Percentiles rank a stretch among this genome's conserved stretches.
phyloP scores from a whole-genome alignment of 2,797 vertebrate genomes.

The Triplophysa bombifrons region DNA sequence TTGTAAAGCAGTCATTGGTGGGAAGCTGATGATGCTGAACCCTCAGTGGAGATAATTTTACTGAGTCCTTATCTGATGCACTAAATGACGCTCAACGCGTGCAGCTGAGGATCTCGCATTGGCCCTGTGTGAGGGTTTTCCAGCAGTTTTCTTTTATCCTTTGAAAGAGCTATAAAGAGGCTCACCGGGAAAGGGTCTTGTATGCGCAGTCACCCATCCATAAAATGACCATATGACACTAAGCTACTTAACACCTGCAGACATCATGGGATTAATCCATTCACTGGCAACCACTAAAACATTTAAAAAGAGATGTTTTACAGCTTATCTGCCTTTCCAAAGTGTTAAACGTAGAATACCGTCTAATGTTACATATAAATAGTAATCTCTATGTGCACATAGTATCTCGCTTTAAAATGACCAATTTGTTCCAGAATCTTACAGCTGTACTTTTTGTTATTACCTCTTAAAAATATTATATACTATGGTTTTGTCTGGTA shows the following conservation, averaged over 20 bases:
- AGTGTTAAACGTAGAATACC: not conserved
- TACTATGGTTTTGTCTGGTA: too few species aligned
- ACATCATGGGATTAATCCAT: slow-evolving; percentile 7
- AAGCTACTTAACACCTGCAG: slow-evolving; percentile 61
- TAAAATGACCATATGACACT: slow-evolving; percentile 70
- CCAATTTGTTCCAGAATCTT: too few species aligned
- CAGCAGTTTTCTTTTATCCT: slow-evolving; percentile 45
- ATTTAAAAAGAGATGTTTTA: slow-evolving; percentile 13
- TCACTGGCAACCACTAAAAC: not conserved
- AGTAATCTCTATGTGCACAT: too few species aligned
- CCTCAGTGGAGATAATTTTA: slow-evolving; percentile 7
- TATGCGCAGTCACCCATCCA: slow-evolving; percentile 66
- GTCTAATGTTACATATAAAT: too few species aligned
- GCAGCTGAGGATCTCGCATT: not conserved
- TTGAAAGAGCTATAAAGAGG: slow-evolving; percentile 55
- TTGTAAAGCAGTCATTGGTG: slow-evolving; percentile 66
- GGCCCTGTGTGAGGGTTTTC: slow-evolving; percentile 6
- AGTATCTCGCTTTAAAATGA: too few species aligned
- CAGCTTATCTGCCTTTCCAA: not conserved
- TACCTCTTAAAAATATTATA: too few species aligned
- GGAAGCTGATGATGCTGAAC: slow-evolving; percentile 52
- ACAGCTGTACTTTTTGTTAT: too few species aligned
- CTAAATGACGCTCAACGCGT: not conserved
- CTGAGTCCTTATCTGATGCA: not conserved
- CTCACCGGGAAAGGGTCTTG: slow-evolving; percentile 60